Evolutionary conservation across 2,113 vertebrate species (phyloP), one percentile per base, ranked within the genome.

Genomic region (Fregata magnificens): DNA sequence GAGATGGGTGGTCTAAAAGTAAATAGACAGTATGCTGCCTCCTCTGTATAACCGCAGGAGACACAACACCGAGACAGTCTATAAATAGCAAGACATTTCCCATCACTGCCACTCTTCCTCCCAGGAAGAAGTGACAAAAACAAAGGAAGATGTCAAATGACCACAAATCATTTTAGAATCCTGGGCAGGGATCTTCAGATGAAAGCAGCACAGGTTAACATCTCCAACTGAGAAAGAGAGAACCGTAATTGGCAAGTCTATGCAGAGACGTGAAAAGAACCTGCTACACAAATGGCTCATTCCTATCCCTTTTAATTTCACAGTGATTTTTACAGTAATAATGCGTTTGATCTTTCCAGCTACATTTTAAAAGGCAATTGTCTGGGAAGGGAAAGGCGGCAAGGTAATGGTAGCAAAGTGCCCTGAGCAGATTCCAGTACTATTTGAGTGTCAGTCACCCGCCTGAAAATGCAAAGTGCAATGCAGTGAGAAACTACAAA

Each of bases 161-260:
- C 88, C 91, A 73, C 74, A 95, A 97, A 87, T 91, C 83, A n/a
- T 83, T 91, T 94, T 12, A 97, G 83, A 95, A 95, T 89, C 62
- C 83, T 87, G 73, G 56, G 56, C 77, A 91, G 91, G 70, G 69
- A 82, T 94, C 55, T 49, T 1, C 1, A 94, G 88, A 94, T 87
- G 91, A 95, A 97, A 96, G 93, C 62, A 92, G 71, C 24, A 20
- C 61, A 85, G 70, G 86, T 94, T 95, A 95, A 91, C 58, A 69
- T 89, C 86, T 86, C 83, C 22, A 7, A 62, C 77, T 77, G 89
- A 94, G 91, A 94, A 93, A 45, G n/a, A 94, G 49, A 88, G 84
- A 94, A 91, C 31, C 0, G 1, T 94, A 95, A 95, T 58, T 95
- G 93, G 58, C 86, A 89, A 91, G 66, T 80, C 93, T 70, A 80